Percentiles rank a stretch among this genome's conserved stretches.
phyloP scores from a whole-genome alignment of 2,888 invertebrate species.

The Drosophila longiperda region DNA sequence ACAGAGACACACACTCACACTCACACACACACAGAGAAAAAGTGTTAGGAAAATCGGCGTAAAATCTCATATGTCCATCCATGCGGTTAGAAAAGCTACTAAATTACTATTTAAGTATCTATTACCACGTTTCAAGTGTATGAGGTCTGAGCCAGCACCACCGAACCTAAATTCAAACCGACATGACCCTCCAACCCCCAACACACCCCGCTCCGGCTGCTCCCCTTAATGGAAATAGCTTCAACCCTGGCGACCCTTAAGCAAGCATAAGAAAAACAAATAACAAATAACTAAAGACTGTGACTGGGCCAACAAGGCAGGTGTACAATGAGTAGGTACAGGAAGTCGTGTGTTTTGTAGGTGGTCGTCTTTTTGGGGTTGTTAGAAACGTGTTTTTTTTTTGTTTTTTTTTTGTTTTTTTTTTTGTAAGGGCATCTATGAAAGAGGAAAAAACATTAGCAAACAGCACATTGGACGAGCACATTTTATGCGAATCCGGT shows the following conservation, averaged over 20 bases:
- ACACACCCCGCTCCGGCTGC: neutral
- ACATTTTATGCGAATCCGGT: constrained; percentile 76
- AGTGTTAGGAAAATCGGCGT: constrained; percentile 65
- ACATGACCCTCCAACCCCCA: neutral
- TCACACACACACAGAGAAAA: constrained; percentile 15
- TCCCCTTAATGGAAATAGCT: constrained; percentile 61
- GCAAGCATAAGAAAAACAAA: constrained; percentile 67
- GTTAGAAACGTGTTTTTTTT: neutral
- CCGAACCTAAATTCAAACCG: neutral
- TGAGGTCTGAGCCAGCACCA: constrained; percentile 26
- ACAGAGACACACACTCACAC: constrained; percentile 22
- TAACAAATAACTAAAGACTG: constrained; percentile 55
- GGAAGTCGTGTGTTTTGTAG: constrained; percentile 32
- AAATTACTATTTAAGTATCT: constrained; percentile 80
- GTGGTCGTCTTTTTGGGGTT: constrained; percentile 1
- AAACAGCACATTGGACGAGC: constrained; percentile 62
- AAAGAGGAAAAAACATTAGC: constrained; percentile 56
- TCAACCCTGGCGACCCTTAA: constrained; percentile 48
- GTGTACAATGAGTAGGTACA: constrained; percentile 32
- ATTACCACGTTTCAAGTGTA: constrained; percentile 75
- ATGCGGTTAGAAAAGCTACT: constrained; percentile 74
- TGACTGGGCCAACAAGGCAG: constrained; percentile 30
- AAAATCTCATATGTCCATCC: constrained; percentile 78
- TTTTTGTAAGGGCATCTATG: constrained; percentile 16
- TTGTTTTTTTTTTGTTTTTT: neutral